Evolutionary conservation across 2,113 vertebrate genomes (phyloP).

Genomic region (Mustelus asterias): DNA sequence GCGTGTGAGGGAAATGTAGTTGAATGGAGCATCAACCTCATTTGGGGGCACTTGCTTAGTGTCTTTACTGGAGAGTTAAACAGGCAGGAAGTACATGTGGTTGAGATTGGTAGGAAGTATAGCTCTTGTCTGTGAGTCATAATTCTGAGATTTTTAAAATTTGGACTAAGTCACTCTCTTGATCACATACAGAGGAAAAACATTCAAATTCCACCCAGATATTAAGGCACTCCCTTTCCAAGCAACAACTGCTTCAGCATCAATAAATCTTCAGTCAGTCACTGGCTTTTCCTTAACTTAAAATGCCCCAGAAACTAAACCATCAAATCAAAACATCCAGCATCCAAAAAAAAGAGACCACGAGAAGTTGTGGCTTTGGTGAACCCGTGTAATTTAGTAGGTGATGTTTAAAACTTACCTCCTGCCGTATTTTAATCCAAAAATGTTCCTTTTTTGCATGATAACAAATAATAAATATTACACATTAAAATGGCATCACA

Average conservation of each 20-base stretch:
- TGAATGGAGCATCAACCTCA: background rate
- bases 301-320: background rate
- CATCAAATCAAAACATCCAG: conserved; percentile 29
- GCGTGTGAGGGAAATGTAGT: background rate
- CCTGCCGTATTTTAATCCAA: conserved; percentile 67
- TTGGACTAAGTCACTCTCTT: background rate
- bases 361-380: background rate
- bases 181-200: background rate
- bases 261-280: background rate
- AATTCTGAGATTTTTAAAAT: background rate
- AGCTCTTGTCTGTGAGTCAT: background rate
- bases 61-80: background rate
- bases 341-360: conserved; percentile 11
- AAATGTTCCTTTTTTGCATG: conserved; percentile 69
- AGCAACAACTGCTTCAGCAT: background rate
- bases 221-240: background rate
- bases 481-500: conserved; percentile 29
- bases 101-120: background rate
- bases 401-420: conserved; percentile 59
- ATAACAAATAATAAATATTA: conserved; percentile 30
- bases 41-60: background rate
- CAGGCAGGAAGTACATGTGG: background rate
- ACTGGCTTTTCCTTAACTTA: background rate
- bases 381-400: background rate
- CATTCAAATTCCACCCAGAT: background rate